Evolutionary conservation across 2,797 vertebrate species (phyloP).

Genomic region (Gymnopithys bicolor): DNA sequence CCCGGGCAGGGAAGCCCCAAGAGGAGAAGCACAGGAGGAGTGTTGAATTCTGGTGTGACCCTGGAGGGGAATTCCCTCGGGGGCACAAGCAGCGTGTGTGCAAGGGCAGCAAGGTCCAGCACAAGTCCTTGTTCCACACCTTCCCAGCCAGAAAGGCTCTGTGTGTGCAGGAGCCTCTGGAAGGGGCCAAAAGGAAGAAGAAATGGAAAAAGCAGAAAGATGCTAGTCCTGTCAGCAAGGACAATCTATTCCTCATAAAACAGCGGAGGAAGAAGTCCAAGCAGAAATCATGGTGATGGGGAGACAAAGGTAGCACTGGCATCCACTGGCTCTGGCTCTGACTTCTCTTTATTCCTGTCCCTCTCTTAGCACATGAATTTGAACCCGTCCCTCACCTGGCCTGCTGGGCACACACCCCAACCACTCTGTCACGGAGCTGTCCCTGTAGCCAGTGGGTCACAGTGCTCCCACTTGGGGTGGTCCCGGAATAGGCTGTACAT

Average conservation of each 20-base stretch:
- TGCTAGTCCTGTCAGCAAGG: not conserved
- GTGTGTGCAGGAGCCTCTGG: not conserved
- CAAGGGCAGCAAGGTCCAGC: not conserved
- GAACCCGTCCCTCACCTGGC: not conserved
- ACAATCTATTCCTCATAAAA: constrained; percentile 79
- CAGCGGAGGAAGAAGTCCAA: constrained; percentile 75
- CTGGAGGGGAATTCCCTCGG: constrained; percentile 71
- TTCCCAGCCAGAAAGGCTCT: not conserved
- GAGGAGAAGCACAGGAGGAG: not conserved
- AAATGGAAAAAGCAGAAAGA: constrained; percentile 20
- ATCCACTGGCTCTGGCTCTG: not conserved
- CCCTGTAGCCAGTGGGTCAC: not conserved
- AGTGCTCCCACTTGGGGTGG: not conserved
- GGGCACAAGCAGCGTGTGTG: not conserved
- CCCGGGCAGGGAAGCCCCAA: not conserved
- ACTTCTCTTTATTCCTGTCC: not conserved
- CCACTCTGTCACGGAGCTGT: not conserved
- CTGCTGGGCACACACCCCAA: not conserved
- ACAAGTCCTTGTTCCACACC: not conserved
- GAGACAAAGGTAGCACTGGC: not conserved
- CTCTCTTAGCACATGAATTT: not conserved
- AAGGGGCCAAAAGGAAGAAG: constrained; percentile 39
- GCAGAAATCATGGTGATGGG: constrained; percentile 16
- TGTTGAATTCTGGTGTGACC: not conserved
- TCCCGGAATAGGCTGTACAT: not conserved